Percentiles rank a stretch among this genome's conserved stretches.
Conservation (phyloP, 1,140 invertebrate genomes). For the Nephotettix cincticeps region DNA sequence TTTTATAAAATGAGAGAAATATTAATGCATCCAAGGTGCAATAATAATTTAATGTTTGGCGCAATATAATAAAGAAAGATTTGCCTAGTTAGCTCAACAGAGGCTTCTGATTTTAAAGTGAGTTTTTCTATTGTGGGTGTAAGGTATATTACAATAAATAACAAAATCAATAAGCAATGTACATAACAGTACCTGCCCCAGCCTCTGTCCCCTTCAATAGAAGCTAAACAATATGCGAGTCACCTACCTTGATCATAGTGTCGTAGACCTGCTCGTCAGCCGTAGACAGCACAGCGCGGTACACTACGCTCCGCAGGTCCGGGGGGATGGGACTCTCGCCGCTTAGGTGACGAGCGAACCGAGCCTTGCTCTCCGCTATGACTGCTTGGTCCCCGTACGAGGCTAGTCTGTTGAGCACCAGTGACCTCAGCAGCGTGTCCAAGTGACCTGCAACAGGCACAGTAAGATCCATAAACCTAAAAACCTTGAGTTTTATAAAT, state of each 20-base stretch:
- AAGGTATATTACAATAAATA: too few species aligned
- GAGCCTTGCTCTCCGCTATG: conserved; percentile 70
- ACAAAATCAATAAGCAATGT: too few species aligned
- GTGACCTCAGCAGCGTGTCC: conserved; percentile 77
- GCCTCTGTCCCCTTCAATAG: background rate
- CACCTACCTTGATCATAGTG: conserved; percentile 66
- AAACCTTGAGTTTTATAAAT: too few species aligned
- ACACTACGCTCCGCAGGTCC: conserved; percentile 85
- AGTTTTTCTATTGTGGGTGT: too few species aligned
- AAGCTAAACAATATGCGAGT: background rate
- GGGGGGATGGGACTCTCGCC: conserved; percentile 70
- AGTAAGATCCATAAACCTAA: too few species aligned
- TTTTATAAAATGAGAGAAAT: too few species aligned
- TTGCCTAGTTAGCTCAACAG: too few species aligned
- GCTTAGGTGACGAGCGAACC: conserved; percentile 69
- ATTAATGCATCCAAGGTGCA: too few species aligned
- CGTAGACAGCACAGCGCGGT: conserved; percentile 74
- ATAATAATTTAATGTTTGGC: too few species aligned
- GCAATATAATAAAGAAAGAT: too few species aligned
- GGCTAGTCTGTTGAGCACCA: conserved; percentile 80
- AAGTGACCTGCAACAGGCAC: conserved; percentile 77
- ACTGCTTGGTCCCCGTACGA: conserved; percentile 73
- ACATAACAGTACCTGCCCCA: too few species aligned
- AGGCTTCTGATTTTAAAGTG: too few species aligned
- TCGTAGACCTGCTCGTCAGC: conserved; percentile 71